Conservation (phyloP, 2,113 vertebrate species). For the Ciconia boyciana region DNA sequence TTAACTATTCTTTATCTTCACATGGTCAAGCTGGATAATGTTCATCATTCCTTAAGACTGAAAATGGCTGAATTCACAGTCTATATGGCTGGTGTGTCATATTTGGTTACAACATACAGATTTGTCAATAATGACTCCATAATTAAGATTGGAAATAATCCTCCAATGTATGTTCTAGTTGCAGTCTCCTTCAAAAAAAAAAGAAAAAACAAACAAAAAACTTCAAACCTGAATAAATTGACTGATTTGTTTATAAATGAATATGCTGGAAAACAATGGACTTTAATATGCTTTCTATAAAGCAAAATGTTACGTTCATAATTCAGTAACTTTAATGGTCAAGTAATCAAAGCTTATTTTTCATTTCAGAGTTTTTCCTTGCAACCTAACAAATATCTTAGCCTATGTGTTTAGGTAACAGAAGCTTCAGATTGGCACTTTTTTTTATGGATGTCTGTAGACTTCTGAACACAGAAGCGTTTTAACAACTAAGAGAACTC, state of each 20-base stretch:
- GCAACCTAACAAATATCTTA: not conserved
- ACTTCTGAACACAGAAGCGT: not conserved
- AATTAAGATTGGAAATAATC: not conserved
- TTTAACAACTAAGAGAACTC: not conserved
- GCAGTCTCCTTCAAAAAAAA: not conserved
- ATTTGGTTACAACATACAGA: not conserved
- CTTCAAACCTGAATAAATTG: not conserved
- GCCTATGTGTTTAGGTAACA: not conserved
- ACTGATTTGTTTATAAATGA: not conserved
- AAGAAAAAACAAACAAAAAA: not conserved
- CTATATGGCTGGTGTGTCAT: not conserved
- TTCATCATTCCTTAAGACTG: not conserved
- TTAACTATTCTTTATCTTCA: not conserved
- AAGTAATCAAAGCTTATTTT: not conserved
- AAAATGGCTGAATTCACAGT: not conserved
- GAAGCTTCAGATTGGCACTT: not conserved
- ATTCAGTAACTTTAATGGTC: not conserved
- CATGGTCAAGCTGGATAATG: not conserved
- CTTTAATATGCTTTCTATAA: not conserved
- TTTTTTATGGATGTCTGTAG: not conserved
- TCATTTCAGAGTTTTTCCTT: not conserved
- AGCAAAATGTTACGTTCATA: not conserved
- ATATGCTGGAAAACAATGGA: not conserved
- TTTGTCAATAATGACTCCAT: not conserved
- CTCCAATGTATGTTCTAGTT: not conserved